Evolutionary conservation across 2,888 invertebrate species (phyloP).

Genomic region (Thalpophila matura): DNA sequence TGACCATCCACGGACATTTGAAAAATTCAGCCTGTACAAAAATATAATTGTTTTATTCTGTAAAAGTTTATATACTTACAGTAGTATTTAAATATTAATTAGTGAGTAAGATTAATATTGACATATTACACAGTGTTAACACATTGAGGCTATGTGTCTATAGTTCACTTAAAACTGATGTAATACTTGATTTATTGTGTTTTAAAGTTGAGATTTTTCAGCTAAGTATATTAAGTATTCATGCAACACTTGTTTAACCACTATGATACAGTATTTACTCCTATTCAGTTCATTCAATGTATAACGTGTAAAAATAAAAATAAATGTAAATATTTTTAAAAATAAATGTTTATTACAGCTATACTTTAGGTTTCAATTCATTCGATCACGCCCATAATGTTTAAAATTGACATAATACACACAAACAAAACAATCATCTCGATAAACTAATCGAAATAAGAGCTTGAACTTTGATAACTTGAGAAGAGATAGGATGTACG

Average conservation of each 20-base stretch:
- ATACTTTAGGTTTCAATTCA: conserved; percentile 12
- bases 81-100: conserved; percentile 33
- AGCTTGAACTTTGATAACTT: conserved; percentile 67
- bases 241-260: conserved; percentile 5
- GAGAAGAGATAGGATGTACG: conserved; percentile 43
- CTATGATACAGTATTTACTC: conserved; percentile 3
- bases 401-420: conserved; percentile 13
- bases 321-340: conserved; percentile 47
- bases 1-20: too few species aligned
- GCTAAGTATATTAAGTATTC: conserved; percentile 11
- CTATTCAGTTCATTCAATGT: conserved; percentile 13
- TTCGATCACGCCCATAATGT: conserved; percentile 7
- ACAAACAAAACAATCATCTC: conserved; percentile 42
- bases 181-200: not conserved
- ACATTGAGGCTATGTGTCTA: conserved; percentile 3
- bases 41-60: not conserved
- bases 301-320: conserved; percentile 39
- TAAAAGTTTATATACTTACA: conserved; percentile 2
- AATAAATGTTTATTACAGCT: conserved; percentile 49
- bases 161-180: conserved; percentile 7
- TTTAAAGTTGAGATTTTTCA: conserved; percentile 20
- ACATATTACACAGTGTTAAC: conserved; percentile 16
- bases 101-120: conserved; percentile 39
- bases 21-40: too few species aligned
- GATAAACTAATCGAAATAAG: conserved; percentile 67